Base-by-base conservation (phyloP, 2,888 invertebrate genomes). In the Horisme vitalbata region DNA sequence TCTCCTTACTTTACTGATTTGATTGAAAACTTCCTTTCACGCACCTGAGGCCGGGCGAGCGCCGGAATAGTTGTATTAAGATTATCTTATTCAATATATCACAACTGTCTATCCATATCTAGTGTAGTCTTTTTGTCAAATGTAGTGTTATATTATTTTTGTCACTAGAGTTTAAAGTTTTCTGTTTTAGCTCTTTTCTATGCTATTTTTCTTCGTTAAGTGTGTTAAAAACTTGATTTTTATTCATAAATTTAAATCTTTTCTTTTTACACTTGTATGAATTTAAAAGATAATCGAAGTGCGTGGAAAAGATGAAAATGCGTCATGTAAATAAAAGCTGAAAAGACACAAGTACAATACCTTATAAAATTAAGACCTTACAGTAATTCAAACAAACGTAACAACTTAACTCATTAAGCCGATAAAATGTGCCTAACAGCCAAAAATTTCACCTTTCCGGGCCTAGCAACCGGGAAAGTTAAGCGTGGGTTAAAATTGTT, bases 21-120 rank as follows among this genome's bases (percentile, higher is more conserved):
- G 87, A 87, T 87, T 84, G 85, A 83, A 84, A 86, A 85, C 81
- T 84, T 82, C 74, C 74, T 71, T 68, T 55, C 61, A 63, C 64
- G 66, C 87, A 87, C 87, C 88, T 87, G 88, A 69, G 84, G 61
- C 78, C 52, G 51, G 38, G 50, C 47, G 57, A 30, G 53, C 53
- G 48, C 41, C 48, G 33, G 46, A 38, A 55, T 57, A 55, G 55
- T 55, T 52, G 31, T 20, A 20, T 10, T 26, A 30, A 37, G 18
- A 45, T 20, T 27, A 39, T 39, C 26, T 21, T 32, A 34, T 41
- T 38, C 24, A 45, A 41, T 47, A 9, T 32, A 50, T 51, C 37
- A 45, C 33, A 48, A 34, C 13, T 48, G 33, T 41, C 46, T 30
- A 23, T 30, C 9, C 7, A 8, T 18, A 13, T 21, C 8, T 13